A percentile compares a stretch with the other conserved stretches of the same genome.
Evolutionary conservation across 2,113 vertebrate species (phyloP).

Genomic region (Larimichthys polyactis): DNA sequence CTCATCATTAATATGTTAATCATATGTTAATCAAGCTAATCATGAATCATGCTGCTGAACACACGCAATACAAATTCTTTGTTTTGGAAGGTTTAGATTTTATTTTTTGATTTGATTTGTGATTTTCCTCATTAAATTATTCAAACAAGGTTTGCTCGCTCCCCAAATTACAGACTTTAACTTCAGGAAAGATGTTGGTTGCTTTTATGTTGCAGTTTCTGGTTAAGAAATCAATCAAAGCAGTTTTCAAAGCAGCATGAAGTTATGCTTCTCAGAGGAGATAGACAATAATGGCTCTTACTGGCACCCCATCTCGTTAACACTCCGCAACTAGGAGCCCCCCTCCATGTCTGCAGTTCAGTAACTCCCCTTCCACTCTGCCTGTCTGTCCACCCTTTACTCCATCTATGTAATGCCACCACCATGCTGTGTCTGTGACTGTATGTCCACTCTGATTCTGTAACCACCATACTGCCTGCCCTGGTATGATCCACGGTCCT

Average conservation of each 20-base stretch:
- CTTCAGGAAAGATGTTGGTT: background rate
- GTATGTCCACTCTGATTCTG: conserved; percentile 68
- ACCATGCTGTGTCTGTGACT: conserved; percentile 72
- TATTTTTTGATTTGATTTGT: background rate
- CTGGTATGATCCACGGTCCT: conserved; percentile 62
- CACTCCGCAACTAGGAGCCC: conserved; percentile 22
- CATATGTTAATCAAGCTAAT: conserved; percentile 25
- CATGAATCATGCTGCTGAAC: conserved; percentile 1
- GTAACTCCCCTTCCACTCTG: conserved; percentile 57
- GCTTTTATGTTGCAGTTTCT: background rate
- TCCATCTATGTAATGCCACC: conserved; percentile 56
- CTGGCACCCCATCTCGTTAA: conserved; percentile 29
- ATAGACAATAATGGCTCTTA: conserved; percentile 32
- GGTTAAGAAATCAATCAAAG: conserved; percentile 39
- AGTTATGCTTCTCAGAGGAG: conserved; percentile 39
- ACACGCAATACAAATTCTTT: background rate
- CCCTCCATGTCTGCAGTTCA: conserved; percentile 49
- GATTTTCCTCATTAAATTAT: background rate
- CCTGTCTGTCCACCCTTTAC: conserved; percentile 40
- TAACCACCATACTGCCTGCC: conserved; percentile 65
- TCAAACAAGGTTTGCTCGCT: background rate
- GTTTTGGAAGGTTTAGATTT: background rate
- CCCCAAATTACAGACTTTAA: conserved; percentile 10
- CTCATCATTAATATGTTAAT: conserved; percentile 12
- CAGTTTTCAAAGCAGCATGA: conserved; percentile 60